These are phyloP conservation scores for Periophthalmodon schlosseri DNA, from an alignment of 2,113 vertebrate species.

Conservation along the genomic window DNA sequence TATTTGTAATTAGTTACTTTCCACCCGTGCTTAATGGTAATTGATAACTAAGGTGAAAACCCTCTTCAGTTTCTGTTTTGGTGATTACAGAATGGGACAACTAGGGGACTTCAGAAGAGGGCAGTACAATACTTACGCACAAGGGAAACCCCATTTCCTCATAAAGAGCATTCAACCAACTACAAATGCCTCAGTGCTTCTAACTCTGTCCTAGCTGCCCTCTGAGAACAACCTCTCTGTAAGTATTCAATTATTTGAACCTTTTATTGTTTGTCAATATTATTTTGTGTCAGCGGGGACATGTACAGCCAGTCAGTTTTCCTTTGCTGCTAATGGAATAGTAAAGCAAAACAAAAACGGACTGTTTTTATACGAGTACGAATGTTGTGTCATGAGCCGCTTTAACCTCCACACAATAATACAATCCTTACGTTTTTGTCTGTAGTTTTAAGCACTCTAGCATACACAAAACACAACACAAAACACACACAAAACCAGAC, in stretches of 20 bases:
- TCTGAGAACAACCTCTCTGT: neutral
- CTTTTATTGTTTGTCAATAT: neutral
- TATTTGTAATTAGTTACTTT: too few species aligned
- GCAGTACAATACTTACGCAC: neutral
- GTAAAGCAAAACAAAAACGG: too few species aligned
- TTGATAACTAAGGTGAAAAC: neutral
- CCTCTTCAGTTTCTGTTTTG: neutral
- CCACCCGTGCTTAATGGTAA: neutral
- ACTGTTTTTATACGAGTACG: too few species aligned
- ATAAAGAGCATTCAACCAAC: neutral
- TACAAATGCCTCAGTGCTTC: too few species aligned
- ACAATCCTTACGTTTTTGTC: too few species aligned
- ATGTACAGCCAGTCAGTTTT: neutral
- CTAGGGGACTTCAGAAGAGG: neutral
- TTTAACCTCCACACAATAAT: too few species aligned
- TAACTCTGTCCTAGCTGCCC: too few species aligned
- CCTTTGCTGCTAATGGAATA: too few species aligned
- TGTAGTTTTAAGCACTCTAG: too few species aligned
- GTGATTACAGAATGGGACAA: neutral
- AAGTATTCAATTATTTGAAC: neutral
- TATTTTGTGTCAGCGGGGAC: neutral
- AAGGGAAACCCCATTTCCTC: conserved; percentile 1
- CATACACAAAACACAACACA: too few species aligned
- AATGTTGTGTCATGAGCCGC: too few species aligned
- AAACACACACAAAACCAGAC: too few species aligned